Percentiles rank a stretch among this genome's conserved stretches.
These are phyloP conservation scores for Dasyornis broadbenti DNA, from an alignment of 2,113 vertebrate genomes.

Conservation along the genomic window DNA sequence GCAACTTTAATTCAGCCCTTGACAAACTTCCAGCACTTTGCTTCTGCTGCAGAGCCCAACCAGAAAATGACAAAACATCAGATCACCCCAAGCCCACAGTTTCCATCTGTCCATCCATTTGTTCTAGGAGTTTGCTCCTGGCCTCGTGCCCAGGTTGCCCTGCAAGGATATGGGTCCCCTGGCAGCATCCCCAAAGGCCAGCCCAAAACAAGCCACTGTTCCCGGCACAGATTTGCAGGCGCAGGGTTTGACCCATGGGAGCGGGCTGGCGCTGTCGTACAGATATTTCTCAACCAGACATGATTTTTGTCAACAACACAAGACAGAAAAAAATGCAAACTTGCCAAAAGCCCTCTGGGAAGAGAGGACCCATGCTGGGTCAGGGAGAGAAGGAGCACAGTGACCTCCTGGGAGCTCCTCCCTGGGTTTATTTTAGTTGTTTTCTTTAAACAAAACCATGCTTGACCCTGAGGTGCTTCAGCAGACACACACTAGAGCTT, in stretches of 20 bases:
- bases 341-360: not conserved
- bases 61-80: not conserved
- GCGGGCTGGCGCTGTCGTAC: not conserved
- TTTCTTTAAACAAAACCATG: conserved; percentile 40
- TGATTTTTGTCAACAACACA: conserved; percentile 42
- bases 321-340: conserved; percentile 32
- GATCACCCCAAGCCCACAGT: not conserved
- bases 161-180: not conserved
- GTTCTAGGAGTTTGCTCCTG: not conserved
- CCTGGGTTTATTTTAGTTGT: conserved; percentile 12
- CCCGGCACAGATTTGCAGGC: not conserved
- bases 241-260: conserved; percentile 18
- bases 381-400: not conserved
- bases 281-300: not conserved
- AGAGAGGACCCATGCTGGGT: not conserved
- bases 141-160: fast-evolving
- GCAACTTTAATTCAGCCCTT: conserved; percentile 57
- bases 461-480: conserved; percentile 16
- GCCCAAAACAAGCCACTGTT: not conserved
- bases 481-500: not conserved
- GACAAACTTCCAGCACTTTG: conserved; percentile 42
- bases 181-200: not conserved
- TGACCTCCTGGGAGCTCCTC: not conserved
- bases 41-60: not conserved
- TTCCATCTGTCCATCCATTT: not conserved